phyloP scores from a whole-genome alignment of 2,113 vertebrate genomes.

The Myotis brandtii region DNA sequence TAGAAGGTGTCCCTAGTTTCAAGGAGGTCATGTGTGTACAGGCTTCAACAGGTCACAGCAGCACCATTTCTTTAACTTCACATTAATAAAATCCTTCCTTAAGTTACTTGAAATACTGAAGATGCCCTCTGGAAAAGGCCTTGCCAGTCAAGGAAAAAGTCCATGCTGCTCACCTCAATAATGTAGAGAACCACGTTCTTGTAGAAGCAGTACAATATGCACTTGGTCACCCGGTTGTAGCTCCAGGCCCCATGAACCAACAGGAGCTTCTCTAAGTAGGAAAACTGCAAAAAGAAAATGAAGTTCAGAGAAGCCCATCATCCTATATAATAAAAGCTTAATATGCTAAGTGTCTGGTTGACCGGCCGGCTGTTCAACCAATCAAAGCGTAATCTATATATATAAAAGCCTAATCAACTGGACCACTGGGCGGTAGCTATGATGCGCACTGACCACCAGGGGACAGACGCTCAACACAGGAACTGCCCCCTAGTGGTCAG shows the following conservation, averaged over 20 bases:
- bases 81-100: not conserved
- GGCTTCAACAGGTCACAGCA: not conserved
- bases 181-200: constrained; percentile 99
- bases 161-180: constrained; percentile 92
- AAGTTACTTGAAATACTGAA: not conserved
- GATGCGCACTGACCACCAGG: no score
- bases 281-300: constrained; percentile 89
- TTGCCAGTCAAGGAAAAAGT: not conserved
- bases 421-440: no score
- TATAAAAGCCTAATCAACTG: no score
- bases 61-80: not conserved
- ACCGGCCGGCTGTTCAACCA: no score
- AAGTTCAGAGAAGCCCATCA: not conserved
- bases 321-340: no score
- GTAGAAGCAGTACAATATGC: constrained; percentile 99
- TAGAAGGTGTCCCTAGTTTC: not conserved
- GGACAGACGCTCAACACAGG: no score
- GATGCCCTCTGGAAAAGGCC: not conserved
- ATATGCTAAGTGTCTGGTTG: no score
- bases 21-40: rapidly evolving
- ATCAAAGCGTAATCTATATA: no score
- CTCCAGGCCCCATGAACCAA: constrained; percentile 99
- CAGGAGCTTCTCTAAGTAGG: constrained; percentile 96
- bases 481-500: no score
- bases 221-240: constrained; percentile 99